Base-by-base conservation (phyloP, 1,140 invertebrate genomes). In the Sarcophaga peregrina region DNA sequence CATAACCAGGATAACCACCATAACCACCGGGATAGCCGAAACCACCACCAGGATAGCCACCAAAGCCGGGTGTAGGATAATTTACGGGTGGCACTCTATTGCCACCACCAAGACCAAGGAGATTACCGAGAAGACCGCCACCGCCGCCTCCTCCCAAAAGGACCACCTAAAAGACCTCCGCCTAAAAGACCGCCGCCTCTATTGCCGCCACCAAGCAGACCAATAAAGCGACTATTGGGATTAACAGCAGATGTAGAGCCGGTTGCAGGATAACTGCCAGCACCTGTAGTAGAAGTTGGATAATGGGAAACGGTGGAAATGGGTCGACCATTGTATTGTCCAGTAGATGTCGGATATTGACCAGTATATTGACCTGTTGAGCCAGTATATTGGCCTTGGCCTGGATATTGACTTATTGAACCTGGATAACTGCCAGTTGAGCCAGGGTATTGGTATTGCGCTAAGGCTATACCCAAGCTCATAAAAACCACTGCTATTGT, bases 1-100 rank as follows among this genome's bases (percentile, higher is more conserved):
- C 73, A 75, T 50, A 20, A 13, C 7, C 75, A 25, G n/a, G 47
- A 20, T 17, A 50, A 20, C 75, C 75, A 47, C 46, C 74, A 48
- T 17, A 76, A n/a, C 74, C 74, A 78, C 75, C 75, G 75, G 47
- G 47, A 8, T 50, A 78, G 8, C 75, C 75, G 8, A 52, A 78
- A 52, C 75, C 75, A 25, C 25, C 25, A 68, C 62, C 62, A 68
- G 62, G 62, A 68, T 68, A 68, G 9, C 62, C 62, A n/a, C 62
- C 62, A 68, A 17, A 68, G 17, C n/a, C n/a, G n/a, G 62, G 62
- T 20, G 62, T n/a, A 68, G 62, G 62, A 10, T 68, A 68, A 9
- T 37, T 37, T 37, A n/a, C 54, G 54, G 62, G 62, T 20, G 62
- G 62, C 3, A 9, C 0, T 68, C 62, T 68, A 9, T 68, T 68